A percentile compares a stretch with the other conserved stretches of the same genome.
These are phyloP conservation scores for Agapetus fuscipes DNA, from an alignment of 2,888 invertebrate species.

Conservation along the genomic window DNA sequence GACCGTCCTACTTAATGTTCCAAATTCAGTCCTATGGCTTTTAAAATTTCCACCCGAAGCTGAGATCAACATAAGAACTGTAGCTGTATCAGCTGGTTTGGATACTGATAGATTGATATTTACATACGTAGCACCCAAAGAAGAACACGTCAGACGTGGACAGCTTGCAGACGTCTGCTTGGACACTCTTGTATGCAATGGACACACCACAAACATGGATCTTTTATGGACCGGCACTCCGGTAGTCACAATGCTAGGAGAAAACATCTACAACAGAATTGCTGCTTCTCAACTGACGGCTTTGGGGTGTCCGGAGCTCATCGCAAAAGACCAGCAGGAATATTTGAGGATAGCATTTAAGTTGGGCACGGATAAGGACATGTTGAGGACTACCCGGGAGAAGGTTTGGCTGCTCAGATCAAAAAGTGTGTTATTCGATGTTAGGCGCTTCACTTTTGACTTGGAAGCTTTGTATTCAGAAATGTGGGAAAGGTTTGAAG, in stretches of 20 bases:
- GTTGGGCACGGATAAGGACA: constrained; percentile 5
- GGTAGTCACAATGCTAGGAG: constrained; percentile 78
- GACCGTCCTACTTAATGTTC: constrained; percentile 73
- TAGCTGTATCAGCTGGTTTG: constrained; percentile 63
- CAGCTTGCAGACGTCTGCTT: constrained; percentile 89
- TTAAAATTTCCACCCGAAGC: constrained; percentile 77
- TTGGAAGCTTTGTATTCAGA: constrained; percentile 5
- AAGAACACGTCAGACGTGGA: constrained; percentile 86
- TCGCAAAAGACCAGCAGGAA: constrained; percentile 1
- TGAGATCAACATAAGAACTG: constrained; percentile 60
- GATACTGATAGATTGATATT: constrained; percentile 69
- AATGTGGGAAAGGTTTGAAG: constrained; percentile 4
- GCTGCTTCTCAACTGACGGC: constrained; percentile 8
- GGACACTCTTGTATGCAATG: constrained; percentile 89
- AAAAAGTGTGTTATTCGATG: constrained; percentile 5
- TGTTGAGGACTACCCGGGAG: constrained; percentile 1
- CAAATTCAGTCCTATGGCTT: constrained; percentile 80
- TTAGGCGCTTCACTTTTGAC: not conserved
- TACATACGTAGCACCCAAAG: constrained; percentile 87
- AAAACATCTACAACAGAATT: constrained; percentile 41
- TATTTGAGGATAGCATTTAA: constrained; percentile 6
- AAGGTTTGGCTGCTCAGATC: constrained; percentile 4
- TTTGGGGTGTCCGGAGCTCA: constrained; percentile 5
- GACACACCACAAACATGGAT: constrained; percentile 94
- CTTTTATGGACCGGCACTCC: constrained; percentile 93